Evolutionary conservation across 2,888 invertebrate genomes (phyloP), one percentile per base, ranked within the genome.

Genomic region (Exocentrus adspersus): DNA sequence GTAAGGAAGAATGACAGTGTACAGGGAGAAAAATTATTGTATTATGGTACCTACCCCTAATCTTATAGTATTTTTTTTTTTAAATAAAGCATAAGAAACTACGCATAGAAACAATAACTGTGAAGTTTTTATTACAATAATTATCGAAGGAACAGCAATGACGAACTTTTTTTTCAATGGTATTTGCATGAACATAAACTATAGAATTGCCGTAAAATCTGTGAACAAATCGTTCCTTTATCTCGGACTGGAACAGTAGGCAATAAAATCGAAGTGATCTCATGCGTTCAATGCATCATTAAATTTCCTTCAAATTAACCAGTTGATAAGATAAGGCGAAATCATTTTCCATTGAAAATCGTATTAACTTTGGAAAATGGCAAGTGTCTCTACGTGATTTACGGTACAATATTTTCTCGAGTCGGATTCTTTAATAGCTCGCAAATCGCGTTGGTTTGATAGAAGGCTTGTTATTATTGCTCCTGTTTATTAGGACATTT

Each of bases 271-370:
- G 2, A 17, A 28, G 16, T 57, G 48, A 48, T 48, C 48, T 50
- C 43, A 51, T 45, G n/a, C 43, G 52, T 42, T 43, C 51, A 59
- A 52, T 56, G 59, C 48, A 45, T 51, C 58, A 62, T 45, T 50
- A 54, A 59, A 60, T 70, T 63, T 50, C 56, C 50, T 50, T 51
- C 64, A 67, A 20, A 12, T 24, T 42, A 24, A 54, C n/a, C 21
- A 21, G 12, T 17, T 42, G 58, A 46, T 48, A 46, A 58, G 46
- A 28, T n/a, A 37, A 32, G 30, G 21, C 12, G 30, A 43, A 57
- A 41, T 41, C 24, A 24, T 46, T 32, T 45, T 9, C 46, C 45
- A 24, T 54, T 56, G 61, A 54, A 61, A 61, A 54, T 48, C 54
- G 10, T 37, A 48, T 48, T 61, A 32, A 12, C 20, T 54, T 48